These are phyloP conservation scores for Pseudorhiza aurosa DNA, from an alignment of 30 jellyfish, hydroid and myxozoan genomes.

Conservation along the genomic window DNA sequence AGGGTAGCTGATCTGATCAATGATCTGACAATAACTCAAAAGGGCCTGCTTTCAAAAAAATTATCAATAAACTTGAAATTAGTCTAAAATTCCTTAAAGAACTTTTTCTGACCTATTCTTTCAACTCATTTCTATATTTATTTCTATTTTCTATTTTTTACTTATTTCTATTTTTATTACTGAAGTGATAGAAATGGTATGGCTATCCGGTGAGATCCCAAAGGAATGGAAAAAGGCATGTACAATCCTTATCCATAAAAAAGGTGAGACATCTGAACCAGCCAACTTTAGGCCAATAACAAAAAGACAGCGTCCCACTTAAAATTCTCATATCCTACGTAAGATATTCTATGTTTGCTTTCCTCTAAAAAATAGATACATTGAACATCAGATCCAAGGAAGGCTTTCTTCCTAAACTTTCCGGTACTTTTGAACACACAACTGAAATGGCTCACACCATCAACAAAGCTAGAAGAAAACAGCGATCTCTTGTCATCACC, in stretches of 20 bases:
- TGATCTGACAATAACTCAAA: too few relatives aligned
- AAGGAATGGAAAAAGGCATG: background rate
- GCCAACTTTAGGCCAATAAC: constrained; percentile 6
- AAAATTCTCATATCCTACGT: background rate
- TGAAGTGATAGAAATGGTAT: too few relatives aligned
- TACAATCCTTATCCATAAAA: constrained; percentile 8
- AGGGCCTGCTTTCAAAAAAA: too few relatives aligned
- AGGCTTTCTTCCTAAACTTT: background rate
- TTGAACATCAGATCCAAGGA: background rate
- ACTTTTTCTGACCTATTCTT: too few relatives aligned
- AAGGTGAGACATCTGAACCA: too few relatives aligned
- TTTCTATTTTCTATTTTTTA: too few relatives aligned
- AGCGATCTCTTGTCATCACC: background rate
- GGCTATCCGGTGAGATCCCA: background rate
- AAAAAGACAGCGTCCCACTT: background rate
- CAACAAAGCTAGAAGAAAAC: background rate
- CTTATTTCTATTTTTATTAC: too few relatives aligned
- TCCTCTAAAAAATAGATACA: background rate
- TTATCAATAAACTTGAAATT: too few relatives aligned
- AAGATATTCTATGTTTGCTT: background rate
- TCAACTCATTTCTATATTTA: too few relatives aligned
- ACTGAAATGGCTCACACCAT: background rate
- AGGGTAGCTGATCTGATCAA: too few relatives aligned
- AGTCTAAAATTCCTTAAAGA: too few relatives aligned
- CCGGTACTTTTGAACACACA: background rate